A percentile compares a stretch with the other conserved stretches of the same genome.
These are phyloP conservation scores for Cancer borealis DNA, from an alignment of 2,888 invertebrate genomes.

Conservation along the genomic window DNA sequence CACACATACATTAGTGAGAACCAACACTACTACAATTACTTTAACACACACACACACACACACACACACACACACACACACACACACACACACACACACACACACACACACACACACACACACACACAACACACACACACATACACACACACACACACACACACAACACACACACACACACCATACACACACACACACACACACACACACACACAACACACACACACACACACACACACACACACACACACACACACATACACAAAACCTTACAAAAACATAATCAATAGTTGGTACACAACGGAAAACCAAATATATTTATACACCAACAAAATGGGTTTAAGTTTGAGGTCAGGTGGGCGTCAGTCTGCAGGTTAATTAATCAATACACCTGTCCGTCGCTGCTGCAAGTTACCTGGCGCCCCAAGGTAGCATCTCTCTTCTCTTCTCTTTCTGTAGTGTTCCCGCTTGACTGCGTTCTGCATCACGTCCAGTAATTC, in stretches of 20 bases:
- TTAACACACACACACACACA: not conserved
- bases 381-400: too few species aligned
- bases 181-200: not conserved
- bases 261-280: not conserved
- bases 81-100: too few species aligned
- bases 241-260: not conserved
- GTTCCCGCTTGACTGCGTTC: not conserved
- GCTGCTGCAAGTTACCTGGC: not conserved
- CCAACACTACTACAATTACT: too few species aligned
- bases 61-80: not conserved
- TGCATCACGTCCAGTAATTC: not conserved
- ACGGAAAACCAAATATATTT: not conserved
- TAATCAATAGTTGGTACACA: not conserved
- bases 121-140: not conserved
- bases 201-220: too few species aligned
- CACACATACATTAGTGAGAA: not conserved
- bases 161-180: not conserved
- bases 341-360: too few species aligned
- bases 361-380: too few species aligned
- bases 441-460: not conserved
- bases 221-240: not conserved
- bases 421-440: not conserved
- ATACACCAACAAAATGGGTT: too few species aligned
- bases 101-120: too few species aligned
- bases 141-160: not conserved